These are phyloP conservation scores for Trissolcus basalis DNA, from an alignment of 1,140 invertebrate species.

Conservation along the genomic window DNA sequence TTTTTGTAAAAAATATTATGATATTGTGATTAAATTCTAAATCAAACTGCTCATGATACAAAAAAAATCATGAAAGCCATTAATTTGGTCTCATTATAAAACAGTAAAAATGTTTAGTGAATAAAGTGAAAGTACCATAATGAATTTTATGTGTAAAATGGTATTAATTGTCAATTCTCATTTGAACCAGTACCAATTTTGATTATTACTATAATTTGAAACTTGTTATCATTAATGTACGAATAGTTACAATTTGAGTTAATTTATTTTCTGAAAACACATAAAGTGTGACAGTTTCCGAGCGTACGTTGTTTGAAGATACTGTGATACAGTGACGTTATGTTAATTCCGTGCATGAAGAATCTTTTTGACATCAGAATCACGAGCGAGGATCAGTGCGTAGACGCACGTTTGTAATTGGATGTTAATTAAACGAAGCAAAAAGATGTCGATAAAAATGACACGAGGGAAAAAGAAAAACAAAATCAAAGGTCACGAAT, in stretches of 20 bases:
- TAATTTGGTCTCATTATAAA: too few relatives aligned
- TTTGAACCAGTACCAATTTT: too few relatives aligned
- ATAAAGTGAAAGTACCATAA: too few relatives aligned
- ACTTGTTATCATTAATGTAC: too few relatives aligned
- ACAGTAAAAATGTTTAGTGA: too few relatives aligned
- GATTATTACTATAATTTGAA: too few relatives aligned
- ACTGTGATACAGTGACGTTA: slow-evolving; percentile 54
- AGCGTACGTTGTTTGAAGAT: slow-evolving; percentile 33
- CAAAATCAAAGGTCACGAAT: slow-evolving; percentile 57
- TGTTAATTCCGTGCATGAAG: slow-evolving; percentile 46
- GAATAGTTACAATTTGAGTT: too few relatives aligned
- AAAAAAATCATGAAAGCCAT: too few relatives aligned
- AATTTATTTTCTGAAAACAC: neutral
- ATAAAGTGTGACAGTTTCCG: slow-evolving; percentile 43
- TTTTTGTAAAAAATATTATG: slow-evolving; percentile 1
- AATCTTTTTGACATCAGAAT: slow-evolving; percentile 49
- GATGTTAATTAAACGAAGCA: slow-evolving; percentile 53
- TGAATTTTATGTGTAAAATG: too few relatives aligned
- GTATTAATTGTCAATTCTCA: too few relatives aligned
- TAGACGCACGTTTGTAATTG: slow-evolving; percentile 55
- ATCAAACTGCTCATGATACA: too few relatives aligned
- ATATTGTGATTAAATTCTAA: too few relatives aligned
- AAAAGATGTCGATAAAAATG: slow-evolving; percentile 10
- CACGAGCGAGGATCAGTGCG: slow-evolving; percentile 36
- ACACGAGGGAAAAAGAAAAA: slow-evolving; percentile 35